Percentiles rank a stretch among this genome's conserved stretches.
These are phyloP conservation scores for Toxostoma redivivum DNA, from an alignment of 2,113 vertebrate species.

Conservation along the genomic window DNA sequence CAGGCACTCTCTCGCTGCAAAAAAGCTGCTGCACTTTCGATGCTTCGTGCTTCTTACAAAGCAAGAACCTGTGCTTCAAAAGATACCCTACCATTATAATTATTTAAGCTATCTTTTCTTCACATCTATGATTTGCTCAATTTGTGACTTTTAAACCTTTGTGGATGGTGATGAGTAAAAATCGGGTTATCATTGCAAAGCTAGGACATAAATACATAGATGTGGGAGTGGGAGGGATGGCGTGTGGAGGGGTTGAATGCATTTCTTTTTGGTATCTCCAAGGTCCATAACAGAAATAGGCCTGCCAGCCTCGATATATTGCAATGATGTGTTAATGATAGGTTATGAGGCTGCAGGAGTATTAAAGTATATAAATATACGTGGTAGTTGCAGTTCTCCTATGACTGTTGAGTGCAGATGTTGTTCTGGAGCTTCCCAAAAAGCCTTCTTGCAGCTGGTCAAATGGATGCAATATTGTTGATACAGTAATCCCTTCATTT, in stretches of 20 bases:
- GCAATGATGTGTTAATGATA: accelerated
- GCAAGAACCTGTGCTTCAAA: neutral
- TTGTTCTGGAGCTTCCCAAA: neutral
- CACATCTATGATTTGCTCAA: accelerated
- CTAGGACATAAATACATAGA: neutral
- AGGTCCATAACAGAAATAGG: neutral
- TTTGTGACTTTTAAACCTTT: neutral
- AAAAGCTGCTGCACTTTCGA: accelerated
- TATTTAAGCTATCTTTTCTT: neutral
- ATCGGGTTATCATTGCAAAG: neutral
- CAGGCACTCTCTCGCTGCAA: accelerated
- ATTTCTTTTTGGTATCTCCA: neutral
- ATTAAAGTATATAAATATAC: neutral
- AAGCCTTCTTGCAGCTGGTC: neutral
- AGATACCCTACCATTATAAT: accelerated
- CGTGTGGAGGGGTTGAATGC: neutral
- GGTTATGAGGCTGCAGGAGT: neutral
- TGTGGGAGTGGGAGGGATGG: accelerated
- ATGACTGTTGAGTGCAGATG: neutral
- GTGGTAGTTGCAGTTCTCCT: neutral
- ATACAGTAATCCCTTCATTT: neutral
- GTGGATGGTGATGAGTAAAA: neutral
- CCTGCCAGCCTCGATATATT: accelerated
- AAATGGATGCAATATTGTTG: neutral
- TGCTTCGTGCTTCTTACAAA: accelerated